Base-by-base conservation (phyloP, 2,888 invertebrate genomes). In the Sycophila texana region DNA sequence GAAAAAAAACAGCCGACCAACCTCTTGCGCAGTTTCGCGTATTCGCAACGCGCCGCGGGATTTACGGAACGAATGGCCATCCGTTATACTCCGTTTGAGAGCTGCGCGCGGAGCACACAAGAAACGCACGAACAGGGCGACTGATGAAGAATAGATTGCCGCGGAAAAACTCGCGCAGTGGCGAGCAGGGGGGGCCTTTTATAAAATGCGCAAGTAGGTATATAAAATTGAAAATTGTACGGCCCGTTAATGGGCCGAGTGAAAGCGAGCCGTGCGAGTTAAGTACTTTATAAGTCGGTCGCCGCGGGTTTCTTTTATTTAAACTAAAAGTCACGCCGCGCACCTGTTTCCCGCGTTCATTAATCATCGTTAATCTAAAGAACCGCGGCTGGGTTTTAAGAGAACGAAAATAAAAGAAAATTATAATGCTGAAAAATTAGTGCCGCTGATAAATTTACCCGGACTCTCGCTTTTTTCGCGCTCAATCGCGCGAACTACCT, bases 111-210 rank as follows among this genome's bases (percentile, higher is more conserved):
- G 39, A 1, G 7, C 39, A 10, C 7, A 1, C 39, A 47, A 22
- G 18, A 18, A n/a, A 55, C 70, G 60, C 16, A 71, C 71, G 26
- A 26, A 10, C 39, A 39, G 10, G 7, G 39, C 39, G 63, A 79
- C 68, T 65, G 79, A 79, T 68, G 79, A 70, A 65, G 74, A 79
- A 79, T 74, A 74, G 70, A 79, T 79, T 74, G 7, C n/a, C 39
- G 7, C 18, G 26, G 49, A 65, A 49, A 77, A 63, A 73, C 22
- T 14, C 61, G 53, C 22, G 14, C 53, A 49, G 16, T 0, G 26
- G 1, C 39, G 39, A 47, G 63, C n/a, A 39, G 39, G 18, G 39
- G 18, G 63, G 18, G 30, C n/a, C 61, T 61, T 16, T 61, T 61
- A 61, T 39, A 61, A 60, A 22, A 22, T 5, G 26, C 16, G 58